Base-by-base conservation (phyloP, 2,797 vertebrate genomes). In the Pristis pectinata region DNA sequence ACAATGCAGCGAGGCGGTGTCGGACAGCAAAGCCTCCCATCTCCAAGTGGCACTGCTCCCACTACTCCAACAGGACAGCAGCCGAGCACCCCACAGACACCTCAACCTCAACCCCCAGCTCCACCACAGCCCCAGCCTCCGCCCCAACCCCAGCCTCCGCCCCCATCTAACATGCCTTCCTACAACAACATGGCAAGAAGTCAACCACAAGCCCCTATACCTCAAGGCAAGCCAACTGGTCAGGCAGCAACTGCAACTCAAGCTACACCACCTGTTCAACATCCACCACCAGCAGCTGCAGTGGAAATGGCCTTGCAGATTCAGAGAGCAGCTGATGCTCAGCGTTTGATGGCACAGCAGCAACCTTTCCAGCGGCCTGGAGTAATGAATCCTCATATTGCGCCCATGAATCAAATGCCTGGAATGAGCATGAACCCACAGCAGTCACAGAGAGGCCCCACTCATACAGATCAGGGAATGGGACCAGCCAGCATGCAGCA, bases 251-350 rank as follows among this genome's bases (percentile, higher is more conserved):
- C 98, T 0, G 98, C 98, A 0, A 98, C 98, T 0, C 98, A 98
- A 96, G 92, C 44, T 8, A 37, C 44, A 34, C 64, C 64, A 15
- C 92, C 92, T 34, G 70, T 49, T 8, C 92, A 74, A 15, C 91
- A 41, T 4, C 92, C 92, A 34, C 89, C 87, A 19, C 34, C 98
- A 98, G 95, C 97, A 0, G 99, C 99, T 49, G 99, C 99, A 0
- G 98, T 99, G 94, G 99, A 99, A 96, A 99, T 99, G 94, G 98
- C 99, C 19, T 98, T 99, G 98, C 99, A 99, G 97, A 99, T 99
- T 96, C 99, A 99, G 95, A 98, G 98, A 95, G 98, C 98, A 11
- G 99, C 99, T 0, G 98, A 99, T 94, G 98, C 98, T 8, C 99
- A 99, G 96, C 97, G 98, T 96, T 98, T 99, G 97, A 98, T 99